These are phyloP conservation scores for Halictus rubicundus DNA, from an alignment of 1,140 invertebrate species.

Conservation along the genomic window DNA sequence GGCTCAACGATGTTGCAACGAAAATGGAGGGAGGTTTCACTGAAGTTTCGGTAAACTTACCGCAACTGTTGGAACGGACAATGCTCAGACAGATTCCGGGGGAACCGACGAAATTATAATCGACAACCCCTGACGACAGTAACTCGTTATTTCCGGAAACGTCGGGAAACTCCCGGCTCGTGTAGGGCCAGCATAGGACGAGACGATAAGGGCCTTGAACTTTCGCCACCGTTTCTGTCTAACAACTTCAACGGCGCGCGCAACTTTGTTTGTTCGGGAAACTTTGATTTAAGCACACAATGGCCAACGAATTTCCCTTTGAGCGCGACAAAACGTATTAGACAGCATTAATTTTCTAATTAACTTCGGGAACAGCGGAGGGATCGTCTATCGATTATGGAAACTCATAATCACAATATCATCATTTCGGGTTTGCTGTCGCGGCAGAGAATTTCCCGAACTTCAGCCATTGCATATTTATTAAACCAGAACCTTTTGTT, in stretches of 20 bases:
- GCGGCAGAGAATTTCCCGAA: background rate
- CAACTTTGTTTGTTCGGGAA: constrained; percentile 45
- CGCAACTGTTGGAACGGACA: constrained; percentile 5
- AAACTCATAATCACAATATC: background rate
- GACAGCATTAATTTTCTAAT: constrained; percentile 7
- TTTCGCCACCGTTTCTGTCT: constrained; percentile 11
- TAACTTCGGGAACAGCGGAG: background rate
- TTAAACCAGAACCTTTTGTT: too few relatives aligned
- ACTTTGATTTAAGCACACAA: constrained; percentile 36
- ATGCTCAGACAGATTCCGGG: background rate
- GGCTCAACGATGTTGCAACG: background rate
- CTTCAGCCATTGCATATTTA: too few relatives aligned
- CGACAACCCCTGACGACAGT: constrained; percentile 21
- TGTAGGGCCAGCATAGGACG: constrained; percentile 1
- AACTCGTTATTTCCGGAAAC: constrained; percentile 51
- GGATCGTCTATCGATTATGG: background rate
- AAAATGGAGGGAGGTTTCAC: background rate
- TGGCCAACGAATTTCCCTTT: constrained; percentile 35
- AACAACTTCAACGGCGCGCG: constrained; percentile 10
- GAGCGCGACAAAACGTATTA: constrained; percentile 3
- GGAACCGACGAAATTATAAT: constrained; percentile 34
- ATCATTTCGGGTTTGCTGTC: background rate
- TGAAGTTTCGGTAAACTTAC: constrained; percentile 4
- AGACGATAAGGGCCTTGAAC: constrained; percentile 46
- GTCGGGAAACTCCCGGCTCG: constrained; percentile 19